Evolutionary conservation across 2,888 invertebrate species (phyloP), one percentile per base, ranked within the genome.

Genomic region (Lasiommata megera): DNA sequence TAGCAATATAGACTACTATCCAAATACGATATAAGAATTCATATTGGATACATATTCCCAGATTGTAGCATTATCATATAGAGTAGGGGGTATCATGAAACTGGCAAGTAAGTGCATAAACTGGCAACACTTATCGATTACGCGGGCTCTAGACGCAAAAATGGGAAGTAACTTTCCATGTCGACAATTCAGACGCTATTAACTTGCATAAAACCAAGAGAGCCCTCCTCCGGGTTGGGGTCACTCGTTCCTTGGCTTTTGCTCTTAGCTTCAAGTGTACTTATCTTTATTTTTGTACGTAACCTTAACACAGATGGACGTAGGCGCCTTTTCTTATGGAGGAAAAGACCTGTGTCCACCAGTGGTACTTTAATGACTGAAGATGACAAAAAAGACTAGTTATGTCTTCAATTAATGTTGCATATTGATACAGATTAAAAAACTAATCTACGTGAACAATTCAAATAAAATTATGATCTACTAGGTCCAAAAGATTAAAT

Each of bases 91-190:
- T 47, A 44, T 56, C 56, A 50, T 50, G 52, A 56, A 56, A 55
- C 52, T 29, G 41, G 44, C 56, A 47, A 60, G 54, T 62, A 61
- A 61, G 56, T 62, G 54, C 56, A 52, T 55, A 61, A 58, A 43
- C 59, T 60, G 56, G 43, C 61, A 58, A 62, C 60, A 60, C 61
- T 62, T 60, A 66, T 66, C 58, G 61, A 64, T 63, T 55, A 57
- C 31, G 54, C 43, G 44, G 54, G 28, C 34, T 12, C 38, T 50
- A 11, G 28, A 65, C 58, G 61, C 53, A 62, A 65, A 64, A 68
- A 65, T 56, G 61, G 62, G 64, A 65, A 68, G 68, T 69, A 64
- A 61, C 57, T 67, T 68, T 69, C 61, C 68, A 53, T 69, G 67
- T 69, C 63, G 61, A 62, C 66, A 64, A 67, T 69, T 63, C 57